Conservation (phyloP, 2,888 invertebrate species). For the Chaetogeoica ovagalla region DNA sequence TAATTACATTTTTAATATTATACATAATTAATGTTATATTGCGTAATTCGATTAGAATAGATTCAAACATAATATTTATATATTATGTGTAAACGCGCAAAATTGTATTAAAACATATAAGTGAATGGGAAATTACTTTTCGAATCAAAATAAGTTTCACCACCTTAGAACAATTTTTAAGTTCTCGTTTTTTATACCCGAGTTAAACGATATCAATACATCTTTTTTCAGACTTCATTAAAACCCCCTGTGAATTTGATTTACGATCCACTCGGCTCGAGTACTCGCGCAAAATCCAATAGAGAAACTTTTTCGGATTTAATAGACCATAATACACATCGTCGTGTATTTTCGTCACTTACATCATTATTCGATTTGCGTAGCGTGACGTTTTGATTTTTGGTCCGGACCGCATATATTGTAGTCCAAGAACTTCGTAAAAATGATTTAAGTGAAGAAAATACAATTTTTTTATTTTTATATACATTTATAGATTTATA, state of each 20-base stretch:
- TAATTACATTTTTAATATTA: no score
- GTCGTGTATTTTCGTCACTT: slow-evolving; percentile 16
- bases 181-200: slow-evolving; percentile 24
- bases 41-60: no score
- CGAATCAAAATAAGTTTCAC: slow-evolving; percentile 23
- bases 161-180: slow-evolving; percentile 2
- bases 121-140: slow-evolving; percentile 10
- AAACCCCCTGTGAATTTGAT: slow-evolving; percentile 10
- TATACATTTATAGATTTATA: no score
- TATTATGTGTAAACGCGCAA: not conserved
- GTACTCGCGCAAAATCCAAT: slow-evolving; percentile 5
- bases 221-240: slow-evolving; percentile 16
- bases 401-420: not conserved
- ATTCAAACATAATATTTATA: no score
- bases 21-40: no score
- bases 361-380: not conserved
- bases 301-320: slow-evolving; percentile 16
- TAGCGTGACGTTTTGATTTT: not conserved
- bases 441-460: no score
- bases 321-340: not conserved
- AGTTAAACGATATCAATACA: slow-evolving; percentile 22
- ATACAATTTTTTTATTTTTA: no score
- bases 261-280: not conserved
- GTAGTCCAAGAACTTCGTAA: no score
- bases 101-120: not conserved